Percentiles rank a stretch among this genome's conserved stretches.
Evolutionary conservation across 1,140 invertebrate genomes (phyloP).

Genomic region (Calephelis virginiensis): DNA sequence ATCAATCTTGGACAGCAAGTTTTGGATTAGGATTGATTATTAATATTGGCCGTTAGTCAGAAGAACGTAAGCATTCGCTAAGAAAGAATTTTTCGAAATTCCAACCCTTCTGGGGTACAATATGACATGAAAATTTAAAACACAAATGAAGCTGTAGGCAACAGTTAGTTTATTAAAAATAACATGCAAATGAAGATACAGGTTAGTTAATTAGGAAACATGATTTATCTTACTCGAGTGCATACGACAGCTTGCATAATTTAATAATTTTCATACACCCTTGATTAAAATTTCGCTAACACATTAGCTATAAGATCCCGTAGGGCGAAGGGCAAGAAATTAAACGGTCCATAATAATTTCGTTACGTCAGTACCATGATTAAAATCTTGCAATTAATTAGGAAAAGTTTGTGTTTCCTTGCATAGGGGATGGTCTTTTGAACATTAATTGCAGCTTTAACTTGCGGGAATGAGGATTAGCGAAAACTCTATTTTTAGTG

Average conservation of each 20-base stretch:
- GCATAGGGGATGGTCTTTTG: conserved; percentile 42
- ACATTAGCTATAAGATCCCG: conserved; percentile 64
- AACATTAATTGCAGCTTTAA: conserved; percentile 36
- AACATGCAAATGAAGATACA: background rate
- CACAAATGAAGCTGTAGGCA: too few relatives aligned
- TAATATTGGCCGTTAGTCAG: too few relatives aligned
- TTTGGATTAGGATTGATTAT: too few relatives aligned
- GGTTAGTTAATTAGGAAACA: conserved; percentile 43
- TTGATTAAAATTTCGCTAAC: conserved; percentile 76
- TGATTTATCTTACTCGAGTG: conserved; percentile 71
- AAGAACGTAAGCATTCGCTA: too few relatives aligned
- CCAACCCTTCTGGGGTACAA: too few relatives aligned
- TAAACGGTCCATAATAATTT: conserved; percentile 75
- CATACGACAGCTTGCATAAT: conserved; percentile 75
- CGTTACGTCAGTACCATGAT: conserved; percentile 68
- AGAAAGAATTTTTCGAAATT: too few relatives aligned
- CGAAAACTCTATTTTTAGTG: too few relatives aligned
- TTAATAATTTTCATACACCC: conserved; percentile 73
- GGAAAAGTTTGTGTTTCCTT: conserved; percentile 50
- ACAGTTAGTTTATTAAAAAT: background rate
- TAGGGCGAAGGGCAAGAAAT: conserved; percentile 71
- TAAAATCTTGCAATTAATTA: conserved; percentile 76
- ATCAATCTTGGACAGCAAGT: too few relatives aligned
- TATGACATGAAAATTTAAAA: too few relatives aligned
- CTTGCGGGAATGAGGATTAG: background rate